Conservation (phyloP, 2,888 invertebrate species). For the Torymus aiolomorphi region DNA sequence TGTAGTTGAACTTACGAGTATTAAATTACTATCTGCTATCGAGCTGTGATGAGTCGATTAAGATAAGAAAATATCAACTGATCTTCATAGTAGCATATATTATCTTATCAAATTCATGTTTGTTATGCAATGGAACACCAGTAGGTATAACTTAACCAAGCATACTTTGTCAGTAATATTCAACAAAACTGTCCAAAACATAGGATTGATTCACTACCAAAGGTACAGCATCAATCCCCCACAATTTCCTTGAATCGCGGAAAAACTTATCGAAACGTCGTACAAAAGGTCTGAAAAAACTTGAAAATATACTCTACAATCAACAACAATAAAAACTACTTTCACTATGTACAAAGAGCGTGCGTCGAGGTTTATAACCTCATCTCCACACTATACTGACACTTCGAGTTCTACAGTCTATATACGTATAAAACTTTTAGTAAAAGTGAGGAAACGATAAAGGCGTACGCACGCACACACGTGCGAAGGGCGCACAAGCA, state of each 20-base stretch:
- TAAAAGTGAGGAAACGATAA: constrained; percentile 14
- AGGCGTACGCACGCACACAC: no score
- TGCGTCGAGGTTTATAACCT: constrained; percentile 34
- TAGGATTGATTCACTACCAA: not conserved
- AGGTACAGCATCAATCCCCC: constrained; percentile 8
- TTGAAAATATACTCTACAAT: not conserved
- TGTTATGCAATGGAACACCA: constrained; percentile 23
- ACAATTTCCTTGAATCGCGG: not conserved
- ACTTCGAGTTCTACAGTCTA: no score
- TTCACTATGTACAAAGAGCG: constrained; percentile 32
- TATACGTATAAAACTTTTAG: not conserved
- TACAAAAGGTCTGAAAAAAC: not conserved
- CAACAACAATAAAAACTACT: constrained; percentile 14
- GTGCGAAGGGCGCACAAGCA: no score
- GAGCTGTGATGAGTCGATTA: not conserved
- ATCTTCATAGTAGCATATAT: constrained; percentile 14
- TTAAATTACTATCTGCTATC: constrained; percentile 3
- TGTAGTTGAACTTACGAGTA: constrained; percentile 30
- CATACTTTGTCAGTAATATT: not conserved
- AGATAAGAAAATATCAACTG: constrained; percentile 11
- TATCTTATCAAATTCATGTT: constrained; percentile 27
- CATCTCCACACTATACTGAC: constrained; percentile 22
- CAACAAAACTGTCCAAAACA: constrained; percentile 16
- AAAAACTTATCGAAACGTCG: not conserved
- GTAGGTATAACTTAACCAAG: not conserved